A percentile compares a stretch with the other conserved stretches of the same genome.
phyloP scores from a whole-genome alignment of 2,113 vertebrate genomes.

The Triplophysa siluroides region DNA sequence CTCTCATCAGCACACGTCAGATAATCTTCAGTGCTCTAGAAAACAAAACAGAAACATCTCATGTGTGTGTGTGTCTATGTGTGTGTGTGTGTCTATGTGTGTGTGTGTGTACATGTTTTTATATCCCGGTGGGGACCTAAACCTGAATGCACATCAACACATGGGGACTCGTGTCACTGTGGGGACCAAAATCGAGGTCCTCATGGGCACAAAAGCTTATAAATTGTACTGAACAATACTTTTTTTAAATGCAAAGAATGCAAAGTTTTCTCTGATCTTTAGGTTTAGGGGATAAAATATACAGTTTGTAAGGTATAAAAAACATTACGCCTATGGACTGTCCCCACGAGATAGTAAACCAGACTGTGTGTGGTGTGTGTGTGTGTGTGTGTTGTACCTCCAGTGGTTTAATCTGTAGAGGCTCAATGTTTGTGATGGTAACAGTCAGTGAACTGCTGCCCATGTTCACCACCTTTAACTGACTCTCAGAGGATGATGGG shows the following conservation, averaged over 20 bases:
- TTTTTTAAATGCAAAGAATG: too few relatives aligned
- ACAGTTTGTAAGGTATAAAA: too few relatives aligned
- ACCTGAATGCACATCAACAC: too few relatives aligned
- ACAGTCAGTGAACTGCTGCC: constrained; percentile 56
- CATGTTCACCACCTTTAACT: constrained; percentile 87
- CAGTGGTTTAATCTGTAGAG: constrained; percentile 48
- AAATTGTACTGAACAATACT: too few relatives aligned
- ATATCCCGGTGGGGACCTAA: too few relatives aligned
- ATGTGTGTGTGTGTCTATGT: not conserved
- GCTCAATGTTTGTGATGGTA: not conserved
- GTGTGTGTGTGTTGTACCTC: constrained; percentile 55
- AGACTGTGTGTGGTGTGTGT: not conserved
- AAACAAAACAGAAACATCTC: constrained; percentile 18
- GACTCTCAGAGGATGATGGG: constrained; percentile 72
- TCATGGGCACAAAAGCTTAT: too few relatives aligned
- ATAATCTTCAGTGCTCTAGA: constrained; percentile 72
- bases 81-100: not conserved
- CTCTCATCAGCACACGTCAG: constrained; percentile 55
- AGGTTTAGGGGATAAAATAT: too few relatives aligned
- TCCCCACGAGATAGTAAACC: too few relatives aligned
- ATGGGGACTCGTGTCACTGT: too few relatives aligned
- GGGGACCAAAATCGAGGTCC: too few relatives aligned
- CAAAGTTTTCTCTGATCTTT: too few relatives aligned
- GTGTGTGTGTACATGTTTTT: not conserved
- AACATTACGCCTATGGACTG: too few relatives aligned